Evolutionary conservation across 2,797 vertebrate species (phyloP).

Genomic region (Gephyroberyx darwinii): DNA sequence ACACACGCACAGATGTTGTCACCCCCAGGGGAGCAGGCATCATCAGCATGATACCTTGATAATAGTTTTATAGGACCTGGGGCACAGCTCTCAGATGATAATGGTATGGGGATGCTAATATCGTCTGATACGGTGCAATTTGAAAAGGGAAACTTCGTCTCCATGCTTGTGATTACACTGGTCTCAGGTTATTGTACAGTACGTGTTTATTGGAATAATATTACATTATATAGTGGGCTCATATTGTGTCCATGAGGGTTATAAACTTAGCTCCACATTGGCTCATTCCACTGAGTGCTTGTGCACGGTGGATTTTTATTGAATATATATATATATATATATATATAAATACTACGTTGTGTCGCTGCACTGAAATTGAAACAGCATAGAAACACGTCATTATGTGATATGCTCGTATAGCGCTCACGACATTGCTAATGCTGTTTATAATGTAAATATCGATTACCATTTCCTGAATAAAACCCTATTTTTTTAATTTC

Average conservation of each 20-base stretch:
- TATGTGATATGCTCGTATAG: background rate
- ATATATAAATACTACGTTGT: conserved; percentile 58
- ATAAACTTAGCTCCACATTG: conserved; percentile 30
- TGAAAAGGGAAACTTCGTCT: conserved; percentile 21
- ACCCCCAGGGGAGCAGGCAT: conserved; percentile 38
- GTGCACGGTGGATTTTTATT: conserved; percentile 51
- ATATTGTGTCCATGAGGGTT: conserved; percentile 43
- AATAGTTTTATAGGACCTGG: conserved; percentile 67
- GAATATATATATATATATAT: too few relatives aligned
- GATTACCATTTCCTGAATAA: background rate
- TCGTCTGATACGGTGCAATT: conserved; percentile 46
- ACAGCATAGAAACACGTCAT: conserved; percentile 24
- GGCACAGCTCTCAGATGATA: conserved; percentile 40
- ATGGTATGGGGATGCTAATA: conserved; percentile 61
- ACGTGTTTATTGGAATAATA: conserved; percentile 60
- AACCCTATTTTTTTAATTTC: conserved; percentile 21
- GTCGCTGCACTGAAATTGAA: conserved; percentile 30
- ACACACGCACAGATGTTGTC: conserved; percentile 40
- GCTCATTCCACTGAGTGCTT: conserved; percentile 14
- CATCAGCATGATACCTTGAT: conserved; percentile 61
- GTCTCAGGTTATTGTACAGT: conserved; percentile 50
- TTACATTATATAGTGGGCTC: conserved; percentile 45
- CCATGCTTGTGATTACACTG: conserved; percentile 44
- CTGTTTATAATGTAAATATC: conserved; percentile 10
- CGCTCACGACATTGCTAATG: background rate